Base-by-base conservation (phyloP, 2,888 invertebrate species). In the Andrena haemorrhoa region DNA sequence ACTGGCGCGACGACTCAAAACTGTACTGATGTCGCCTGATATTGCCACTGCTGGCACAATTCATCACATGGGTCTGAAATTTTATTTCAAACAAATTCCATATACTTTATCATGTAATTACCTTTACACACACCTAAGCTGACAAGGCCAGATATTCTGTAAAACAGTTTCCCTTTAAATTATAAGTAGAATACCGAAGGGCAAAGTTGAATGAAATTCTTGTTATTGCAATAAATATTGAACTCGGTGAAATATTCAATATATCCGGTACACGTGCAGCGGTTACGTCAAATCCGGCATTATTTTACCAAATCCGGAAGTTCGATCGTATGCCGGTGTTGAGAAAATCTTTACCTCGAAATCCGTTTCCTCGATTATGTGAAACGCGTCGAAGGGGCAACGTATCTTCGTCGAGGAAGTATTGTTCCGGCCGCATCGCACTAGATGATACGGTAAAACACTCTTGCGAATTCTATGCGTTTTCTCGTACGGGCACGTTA, bases 311-410 rank as follows among this genome's bases (percentile, higher is more conserved):
- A 6, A 20, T 20, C 53, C n/a, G 53, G 53, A 20, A 53, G 8
- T 53, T 3, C 8, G 8, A 8, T 20, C 20, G 6, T 2, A n/a
- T 2, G 20, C n/a, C 23, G n/a, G 53, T 53, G 1, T n/a, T 53
- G 20, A 3, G 10, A 56, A 3, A 2, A 10, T 56, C 10, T 26
- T 56, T 81, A 83, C 81, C 72, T 76, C 26, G 0, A 56, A 35
- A n/a, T 10, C 1, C 1, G 2, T 6, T 2, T 49, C 10, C 2
- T 76, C 47, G n/a, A 76, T 31, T 2, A 79, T 26, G n/a, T 71
- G 79, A 31, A 10, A 33, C 0, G 70, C 51, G 8, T 83, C 35
- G 7, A 72, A 72, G 4, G 82, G 75, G 16, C 75, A 80, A n/a
- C 12, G 33, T 8, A 26, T 2, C 16, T 75, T 75, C 1, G 1